phyloP scores from a whole-genome alignment of 2,113 vertebrate genomes.

The Amblyornis subalaris region DNA sequence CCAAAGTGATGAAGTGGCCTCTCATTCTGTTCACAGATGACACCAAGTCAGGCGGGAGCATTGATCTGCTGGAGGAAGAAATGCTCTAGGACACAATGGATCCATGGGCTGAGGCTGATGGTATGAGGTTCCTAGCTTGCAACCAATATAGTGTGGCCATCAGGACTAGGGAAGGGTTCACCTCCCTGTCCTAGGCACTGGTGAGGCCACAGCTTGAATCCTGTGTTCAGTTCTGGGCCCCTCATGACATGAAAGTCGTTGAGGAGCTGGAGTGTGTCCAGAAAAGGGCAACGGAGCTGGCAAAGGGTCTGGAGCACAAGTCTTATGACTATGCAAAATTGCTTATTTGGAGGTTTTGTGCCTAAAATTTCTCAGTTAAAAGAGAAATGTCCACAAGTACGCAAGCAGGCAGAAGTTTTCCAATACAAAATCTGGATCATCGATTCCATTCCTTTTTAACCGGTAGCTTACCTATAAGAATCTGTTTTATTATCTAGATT shows the following conservation, averaged over 20 bases:
- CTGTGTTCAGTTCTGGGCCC: too few species aligned
- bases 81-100: background rate
- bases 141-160: too few species aligned
- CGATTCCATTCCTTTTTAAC: background rate
- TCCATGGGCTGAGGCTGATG: background rate
- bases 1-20: background rate
- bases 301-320: background rate
- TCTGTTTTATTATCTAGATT: slow-evolving; percentile 8
- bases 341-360: background rate
- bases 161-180: background rate
- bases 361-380: background rate
- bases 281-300: background rate
- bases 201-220: too few species aligned
- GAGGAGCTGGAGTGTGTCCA: background rate
- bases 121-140: background rate
- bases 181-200: fast-evolving
- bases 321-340: background rate
- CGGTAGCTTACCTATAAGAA: background rate
- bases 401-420: background rate
- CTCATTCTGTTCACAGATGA: background rate
- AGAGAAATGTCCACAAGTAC: background rate
- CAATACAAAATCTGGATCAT: background rate
- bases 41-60: fast-evolving
- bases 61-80: background rate
- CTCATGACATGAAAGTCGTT: too few species aligned